Conservation (phyloP, 2,888 invertebrate species). For the Cantharis rustica region DNA sequence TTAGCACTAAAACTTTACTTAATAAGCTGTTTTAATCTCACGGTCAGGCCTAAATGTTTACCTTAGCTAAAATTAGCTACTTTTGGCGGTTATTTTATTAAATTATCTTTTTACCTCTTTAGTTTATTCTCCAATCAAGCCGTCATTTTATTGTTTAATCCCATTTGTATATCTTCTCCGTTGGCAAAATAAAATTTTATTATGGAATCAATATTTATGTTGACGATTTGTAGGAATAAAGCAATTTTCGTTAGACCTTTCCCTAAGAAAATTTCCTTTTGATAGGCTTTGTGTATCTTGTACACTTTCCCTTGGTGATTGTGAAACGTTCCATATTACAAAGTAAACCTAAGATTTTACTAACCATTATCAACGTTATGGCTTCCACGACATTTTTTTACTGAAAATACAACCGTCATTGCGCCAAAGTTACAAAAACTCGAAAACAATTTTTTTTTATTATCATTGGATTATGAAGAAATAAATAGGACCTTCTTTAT, state of each 20-base stretch:
- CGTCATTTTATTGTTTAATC: neutral
- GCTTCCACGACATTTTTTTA: neutral
- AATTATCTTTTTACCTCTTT: constrained; percentile 13
- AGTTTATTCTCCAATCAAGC: neutral
- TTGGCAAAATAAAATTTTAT: neutral
- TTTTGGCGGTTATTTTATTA: constrained; percentile 24
- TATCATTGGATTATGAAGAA: neutral
- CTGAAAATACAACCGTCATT: neutral
- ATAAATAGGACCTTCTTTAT: neutral
- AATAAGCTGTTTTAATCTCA: constrained; percentile 43
- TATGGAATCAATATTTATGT: neutral
- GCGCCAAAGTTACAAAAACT: neutral
- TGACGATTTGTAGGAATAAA: neutral
- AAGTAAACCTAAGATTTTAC: neutral
- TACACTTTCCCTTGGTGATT: neutral
- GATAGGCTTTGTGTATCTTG: neutral
- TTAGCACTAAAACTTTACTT: constrained; percentile 42
- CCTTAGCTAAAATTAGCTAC: constrained; percentile 33
- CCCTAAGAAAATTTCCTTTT: neutral
- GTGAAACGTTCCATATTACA: neutral
- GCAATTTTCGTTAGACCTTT: neutral
- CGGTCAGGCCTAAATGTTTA: constrained; percentile 36
- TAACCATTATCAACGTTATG: neutral
- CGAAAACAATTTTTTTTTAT: neutral
- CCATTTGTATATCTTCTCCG: neutral